These are phyloP conservation scores for Lerista edwardsae DNA, from an alignment of 2,797 vertebrate species.

Conservation along the genomic window DNA sequence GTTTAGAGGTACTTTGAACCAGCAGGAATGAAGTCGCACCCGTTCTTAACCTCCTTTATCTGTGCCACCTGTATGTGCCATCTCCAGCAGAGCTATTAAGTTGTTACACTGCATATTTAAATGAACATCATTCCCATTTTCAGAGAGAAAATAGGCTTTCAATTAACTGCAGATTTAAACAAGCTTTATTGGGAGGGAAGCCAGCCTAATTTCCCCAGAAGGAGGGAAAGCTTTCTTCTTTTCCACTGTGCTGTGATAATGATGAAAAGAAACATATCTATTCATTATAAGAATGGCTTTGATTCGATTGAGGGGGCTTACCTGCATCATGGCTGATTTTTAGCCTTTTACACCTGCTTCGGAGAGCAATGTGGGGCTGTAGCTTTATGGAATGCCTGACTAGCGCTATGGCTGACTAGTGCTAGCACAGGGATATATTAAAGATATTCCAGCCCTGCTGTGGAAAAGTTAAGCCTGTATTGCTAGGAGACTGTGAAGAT, in stretches of 20 bases:
- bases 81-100: constrained; percentile 69
- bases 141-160: constrained; percentile 71
- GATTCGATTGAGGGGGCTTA: constrained; percentile 59
- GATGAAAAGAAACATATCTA: constrained; percentile 68
- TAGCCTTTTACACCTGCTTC: constrained; percentile 40
- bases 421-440: constrained; percentile 58
- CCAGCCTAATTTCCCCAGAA: constrained; percentile 47
- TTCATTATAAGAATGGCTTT: constrained; percentile 58
- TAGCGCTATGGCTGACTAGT: constrained; percentile 56
- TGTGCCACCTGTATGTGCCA: constrained; percentile 54
- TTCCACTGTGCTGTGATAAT: constrained; percentile 23
- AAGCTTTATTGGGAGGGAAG: constrained; percentile 66
- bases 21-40: background rate
- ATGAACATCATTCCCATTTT: constrained; percentile 69
- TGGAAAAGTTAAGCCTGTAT: constrained; percentile 66
- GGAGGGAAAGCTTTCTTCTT: background rate
- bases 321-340: constrained; percentile 48
- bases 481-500: constrained; percentile 66
- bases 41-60: constrained; percentile 25
- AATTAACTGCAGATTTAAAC: constrained; percentile 73
- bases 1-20: background rate
- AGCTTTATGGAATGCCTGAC: constrained; percentile 37
- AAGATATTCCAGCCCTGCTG: constrained; percentile 54
- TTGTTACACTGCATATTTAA: constrained; percentile 70
- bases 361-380: constrained; percentile 38